A percentile compares a stretch with the other conserved stretches of the same genome.
Conservation (phyloP, 2,888 invertebrate genomes). For the Acanthosepion pharaonis region DNA sequence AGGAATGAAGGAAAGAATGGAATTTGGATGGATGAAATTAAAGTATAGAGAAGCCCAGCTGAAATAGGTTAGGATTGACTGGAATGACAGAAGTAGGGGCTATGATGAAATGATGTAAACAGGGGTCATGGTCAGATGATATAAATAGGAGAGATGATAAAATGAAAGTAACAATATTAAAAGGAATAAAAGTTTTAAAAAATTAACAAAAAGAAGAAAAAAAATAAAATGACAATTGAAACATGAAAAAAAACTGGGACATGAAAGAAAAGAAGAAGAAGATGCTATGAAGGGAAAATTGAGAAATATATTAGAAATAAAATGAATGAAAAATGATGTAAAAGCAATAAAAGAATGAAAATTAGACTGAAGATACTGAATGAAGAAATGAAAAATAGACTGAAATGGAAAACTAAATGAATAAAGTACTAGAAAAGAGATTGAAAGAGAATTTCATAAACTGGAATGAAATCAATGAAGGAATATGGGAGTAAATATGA, state of each 20-base stretch:
- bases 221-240: too few species aligned
- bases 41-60: background rate
- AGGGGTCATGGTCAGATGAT: background rate
- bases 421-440: background rate
- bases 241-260: background rate
- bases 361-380: background rate
- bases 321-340: background rate
- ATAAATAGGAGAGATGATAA: background rate
- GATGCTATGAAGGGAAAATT: background rate
- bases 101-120: background rate
- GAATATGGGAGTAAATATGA: too few species aligned
- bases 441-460: too few species aligned
- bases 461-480: too few species aligned
- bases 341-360: background rate
- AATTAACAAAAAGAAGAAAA: too few species aligned
- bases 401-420: background rate
- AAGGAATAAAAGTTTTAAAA: background rate
- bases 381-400: background rate
- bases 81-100: background rate
- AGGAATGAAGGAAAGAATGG: conserved; percentile 16
- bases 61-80: background rate
- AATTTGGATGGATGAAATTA: background rate
- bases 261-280: background rate
- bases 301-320: background rate
- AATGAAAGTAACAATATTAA: background rate